Base-by-base conservation (phyloP, 2,113 vertebrate genomes). In the Catharus bicknelli region DNA sequence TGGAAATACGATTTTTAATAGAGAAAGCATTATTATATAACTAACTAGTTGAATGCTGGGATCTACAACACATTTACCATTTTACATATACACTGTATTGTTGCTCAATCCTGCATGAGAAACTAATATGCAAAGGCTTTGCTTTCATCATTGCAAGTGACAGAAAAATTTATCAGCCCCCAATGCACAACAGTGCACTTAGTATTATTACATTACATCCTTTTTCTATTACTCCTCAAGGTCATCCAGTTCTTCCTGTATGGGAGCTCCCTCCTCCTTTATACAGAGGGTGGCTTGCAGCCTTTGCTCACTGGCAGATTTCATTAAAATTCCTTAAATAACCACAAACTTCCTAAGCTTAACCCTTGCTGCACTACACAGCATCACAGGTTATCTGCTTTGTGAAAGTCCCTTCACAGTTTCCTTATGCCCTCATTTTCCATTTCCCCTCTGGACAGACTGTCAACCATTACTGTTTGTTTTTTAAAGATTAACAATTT, bases 201-300 rank as follows among this genome's bases (percentile, higher is more conserved):
- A 95, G 67, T 25, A 58, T 95, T 95, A 96, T 95, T 94, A 94
- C 90, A 95, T 91, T 92, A 90, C 70, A 85, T 66, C 90, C 90
- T 47, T 83, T 95, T 95, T 94, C 88, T 93, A 59, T 85, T 85
- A 68, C 40, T 85, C 40, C 84, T 91, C 91, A 95, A 96, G 95
- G 95, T 94, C 95, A 94, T 58, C 55, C 75, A 88, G 75, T 62
- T 87, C 78, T 85, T 93, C 79, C 85, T 90, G 67, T 58, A 82
- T 13, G 7, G 55, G 38, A 94, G 63, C 47, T 90, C 61, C 54
- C 63, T 58, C 38, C 70, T 90, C 62, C 82, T 76, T 64, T 51
- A 40, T 86, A 73, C 22, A 32, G 38, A 91, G 42, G 50, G 70
- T 91, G 78, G 78, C 47, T 90, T 79, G 32, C 82, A 95, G 83